These are phyloP conservation scores for Myocastor coypus DNA, from an alignment of 2,113 vertebrate species.

Conservation along the genomic window DNA sequence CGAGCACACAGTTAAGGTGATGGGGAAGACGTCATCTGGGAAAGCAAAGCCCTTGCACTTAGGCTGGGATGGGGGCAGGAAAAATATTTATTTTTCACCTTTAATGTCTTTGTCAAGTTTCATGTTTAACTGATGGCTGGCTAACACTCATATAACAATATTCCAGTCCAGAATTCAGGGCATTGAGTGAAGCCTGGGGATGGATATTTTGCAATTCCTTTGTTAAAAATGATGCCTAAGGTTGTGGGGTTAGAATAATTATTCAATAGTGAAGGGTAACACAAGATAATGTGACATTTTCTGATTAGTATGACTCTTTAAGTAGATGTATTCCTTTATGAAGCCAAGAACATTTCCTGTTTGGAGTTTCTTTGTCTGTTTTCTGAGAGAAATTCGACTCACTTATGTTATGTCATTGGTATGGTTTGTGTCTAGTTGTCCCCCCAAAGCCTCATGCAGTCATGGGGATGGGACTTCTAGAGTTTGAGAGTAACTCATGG, in stretches of 20 bases:
- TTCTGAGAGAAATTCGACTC: not conserved
- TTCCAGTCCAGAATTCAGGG: not conserved
- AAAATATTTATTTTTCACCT: not conserved
- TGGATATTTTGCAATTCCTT: not conserved
- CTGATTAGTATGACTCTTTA: not conserved
- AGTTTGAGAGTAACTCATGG: no score
- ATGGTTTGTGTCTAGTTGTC: no score
- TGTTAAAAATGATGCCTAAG: not conserved
- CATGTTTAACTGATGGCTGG: not conserved
- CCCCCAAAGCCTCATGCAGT: no score
- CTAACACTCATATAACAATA: not conserved
- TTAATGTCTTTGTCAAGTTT: conserved; percentile 23
- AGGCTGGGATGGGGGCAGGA: not conserved
- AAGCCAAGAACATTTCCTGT: not conserved
- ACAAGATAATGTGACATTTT: not conserved
- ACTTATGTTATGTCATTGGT: not conserved
- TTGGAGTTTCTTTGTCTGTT: not conserved
- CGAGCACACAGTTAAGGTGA: not conserved
- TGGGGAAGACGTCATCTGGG: not conserved
- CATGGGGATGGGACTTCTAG: no score
- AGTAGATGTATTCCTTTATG: not conserved
- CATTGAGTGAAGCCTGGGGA: not conserved
- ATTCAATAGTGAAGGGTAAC: not conserved
- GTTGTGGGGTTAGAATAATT: not conserved
- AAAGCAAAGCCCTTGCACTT: not conserved